phyloP scores from a whole-genome alignment of 2,113 vertebrate species.

The Rhea pennata region DNA sequence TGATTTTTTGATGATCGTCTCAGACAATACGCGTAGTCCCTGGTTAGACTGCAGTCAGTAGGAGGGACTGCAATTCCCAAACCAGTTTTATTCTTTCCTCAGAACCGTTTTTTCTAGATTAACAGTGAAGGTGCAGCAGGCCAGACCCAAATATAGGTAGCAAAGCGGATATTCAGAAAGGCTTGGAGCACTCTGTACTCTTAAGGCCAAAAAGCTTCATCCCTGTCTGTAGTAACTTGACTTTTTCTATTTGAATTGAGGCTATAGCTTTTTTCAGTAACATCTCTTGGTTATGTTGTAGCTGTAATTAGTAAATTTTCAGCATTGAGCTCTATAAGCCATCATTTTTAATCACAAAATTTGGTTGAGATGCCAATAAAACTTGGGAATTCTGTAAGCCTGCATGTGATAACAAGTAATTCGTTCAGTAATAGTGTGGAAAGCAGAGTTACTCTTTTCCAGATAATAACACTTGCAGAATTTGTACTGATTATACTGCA shows the following conservation, averaged over 20 bases:
- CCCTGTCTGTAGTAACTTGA: background rate
- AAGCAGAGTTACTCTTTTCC: background rate
- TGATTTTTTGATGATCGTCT: background rate
- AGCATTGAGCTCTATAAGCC: background rate
- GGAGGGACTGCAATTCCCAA: background rate
- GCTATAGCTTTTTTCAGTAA: background rate
- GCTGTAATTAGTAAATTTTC: background rate
- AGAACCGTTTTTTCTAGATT: no score
- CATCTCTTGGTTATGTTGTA: background rate
- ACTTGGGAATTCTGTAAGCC: background rate
- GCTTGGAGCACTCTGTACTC: background rate
- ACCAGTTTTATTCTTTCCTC: no score
- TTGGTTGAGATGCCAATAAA: background rate
- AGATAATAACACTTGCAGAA: background rate
- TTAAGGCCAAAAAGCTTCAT: background rate
- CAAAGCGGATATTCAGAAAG: background rate
- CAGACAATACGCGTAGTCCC: background rate
- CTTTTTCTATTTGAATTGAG: background rate
- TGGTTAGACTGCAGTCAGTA: background rate
- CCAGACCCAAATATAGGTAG: background rate
- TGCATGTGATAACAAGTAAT: background rate
- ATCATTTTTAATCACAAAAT: background rate
- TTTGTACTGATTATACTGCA: background rate
- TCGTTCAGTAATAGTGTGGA: background rate
- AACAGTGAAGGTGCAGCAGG: background rate